Conservation (phyloP, 2,888 invertebrate species). For the Linyphia triangularis region DNA sequence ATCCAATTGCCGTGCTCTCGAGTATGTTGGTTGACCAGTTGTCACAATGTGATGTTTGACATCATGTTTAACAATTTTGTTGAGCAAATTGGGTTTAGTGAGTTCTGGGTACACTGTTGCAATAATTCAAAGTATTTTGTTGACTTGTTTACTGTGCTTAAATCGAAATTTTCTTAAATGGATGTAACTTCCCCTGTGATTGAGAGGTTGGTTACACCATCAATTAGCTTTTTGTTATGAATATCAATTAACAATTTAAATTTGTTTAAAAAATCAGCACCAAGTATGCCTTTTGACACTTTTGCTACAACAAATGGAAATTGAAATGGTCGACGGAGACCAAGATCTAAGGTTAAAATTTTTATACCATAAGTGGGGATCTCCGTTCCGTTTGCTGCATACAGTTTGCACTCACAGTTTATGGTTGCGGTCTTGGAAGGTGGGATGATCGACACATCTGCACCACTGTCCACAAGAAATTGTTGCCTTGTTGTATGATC, state of each 20-base stretch:
- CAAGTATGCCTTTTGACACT: neutral
- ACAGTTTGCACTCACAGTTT: neutral
- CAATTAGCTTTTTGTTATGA: neutral
- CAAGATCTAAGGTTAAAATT: conserved; percentile 16
- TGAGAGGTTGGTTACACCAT: neutral
- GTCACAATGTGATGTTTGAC: neutral
- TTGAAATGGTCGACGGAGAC: neutral
- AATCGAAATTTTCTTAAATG: neutral
- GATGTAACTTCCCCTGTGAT: neutral
- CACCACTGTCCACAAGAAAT: conserved; percentile 34
- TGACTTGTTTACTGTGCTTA: neutral
- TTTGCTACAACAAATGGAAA: too few species aligned
- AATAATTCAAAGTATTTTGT: neutral
- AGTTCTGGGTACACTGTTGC: neutral
- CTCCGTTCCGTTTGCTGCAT: conserved; percentile 33
- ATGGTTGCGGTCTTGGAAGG: neutral
- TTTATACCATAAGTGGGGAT: conserved; percentile 24
- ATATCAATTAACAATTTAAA: neutral
- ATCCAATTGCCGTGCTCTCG: too few species aligned
- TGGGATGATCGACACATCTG: neutral
- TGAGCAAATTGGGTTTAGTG: too few species aligned
- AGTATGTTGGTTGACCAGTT: neutral
- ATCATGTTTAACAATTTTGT: neutral
- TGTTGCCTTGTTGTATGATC: neutral
- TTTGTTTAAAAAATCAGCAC: neutral